Evolutionary conservation across 2,888 invertebrate genomes (phyloP), one percentile per base, ranked within the genome.

Genomic region (Morpho helenor): DNA sequence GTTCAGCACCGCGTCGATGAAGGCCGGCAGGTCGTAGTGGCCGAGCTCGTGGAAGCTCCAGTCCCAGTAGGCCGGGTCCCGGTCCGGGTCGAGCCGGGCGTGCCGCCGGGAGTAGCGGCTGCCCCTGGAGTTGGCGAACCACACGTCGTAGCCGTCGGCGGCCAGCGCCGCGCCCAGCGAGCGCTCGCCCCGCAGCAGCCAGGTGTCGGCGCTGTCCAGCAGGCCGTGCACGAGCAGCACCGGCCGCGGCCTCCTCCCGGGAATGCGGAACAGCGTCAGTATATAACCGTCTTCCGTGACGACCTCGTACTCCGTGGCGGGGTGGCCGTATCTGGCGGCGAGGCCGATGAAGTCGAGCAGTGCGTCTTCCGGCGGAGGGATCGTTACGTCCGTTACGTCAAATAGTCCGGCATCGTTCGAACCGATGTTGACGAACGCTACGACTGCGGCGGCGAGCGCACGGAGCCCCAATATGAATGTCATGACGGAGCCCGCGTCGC

Each of bases 1-100:
- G 0, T 64, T 40, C 8, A 82, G 55, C n/a, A 80, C 65, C 46
- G 57, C 73, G 59, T 80, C 78, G 3, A 79, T 91, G 74, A 92
- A 92, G 0, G 94, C 92, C 3, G 95, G 94, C 1, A 95, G 66
- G 74, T 96, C 96, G 68, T 91, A 91, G 9, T 79, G 66, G 0
- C 93, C 95, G 75, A 94, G 92, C 73, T 96, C 94, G 72, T 95
- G 93, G 87, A 92, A 93, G 58, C 92, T 92, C 68, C 87, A 92
- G 43, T 84, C 57, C 92, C 92, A 92, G 68, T 77, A 92, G 7
- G 69, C 57, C 4, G 67, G 49, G 23, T 91, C 80, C 0, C 46
- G 57, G 39, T 72, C 69, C 0, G 85, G 74, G 56, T 84, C 64
- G 72, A 83, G 64, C 0, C 71, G 74, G 0, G 70, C 65, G 67